Percentiles rank a stretch among this genome's conserved stretches.
phyloP scores from a whole-genome alignment of 1,140 invertebrate genomes.

The Asbolus verrucosus region DNA sequence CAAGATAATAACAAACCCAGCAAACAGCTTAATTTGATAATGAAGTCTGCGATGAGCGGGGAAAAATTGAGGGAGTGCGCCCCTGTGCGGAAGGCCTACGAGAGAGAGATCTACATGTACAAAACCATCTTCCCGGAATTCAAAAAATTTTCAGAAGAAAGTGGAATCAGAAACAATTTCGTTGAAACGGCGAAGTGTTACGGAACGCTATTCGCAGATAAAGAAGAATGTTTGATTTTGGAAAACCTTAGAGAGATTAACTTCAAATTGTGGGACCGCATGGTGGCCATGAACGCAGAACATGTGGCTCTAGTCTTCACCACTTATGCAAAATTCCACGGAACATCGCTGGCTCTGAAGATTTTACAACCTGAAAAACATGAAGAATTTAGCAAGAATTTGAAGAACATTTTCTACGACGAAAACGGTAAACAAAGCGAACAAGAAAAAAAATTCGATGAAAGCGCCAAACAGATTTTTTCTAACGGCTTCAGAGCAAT shows the following conservation, averaged over 20 bases:
- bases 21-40: constrained; percentile 46
- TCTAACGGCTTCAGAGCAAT: constrained; percentile 41
- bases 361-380: constrained; percentile 62
- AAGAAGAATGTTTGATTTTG: constrained; percentile 68
- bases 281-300: constrained; percentile 64
- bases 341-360: constrained; percentile 67
- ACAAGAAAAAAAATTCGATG: constrained; percentile 56
- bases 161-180: constrained; percentile 51
- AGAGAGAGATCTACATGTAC: constrained; percentile 54
- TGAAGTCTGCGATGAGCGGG: constrained; percentile 50
- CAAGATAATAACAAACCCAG: constrained; percentile 30
- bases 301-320: constrained; percentile 66
- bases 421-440: not conserved
- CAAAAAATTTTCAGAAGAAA: constrained; percentile 46
- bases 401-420: constrained; percentile 55
- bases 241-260: constrained; percentile 67
- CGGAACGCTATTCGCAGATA: constrained; percentile 58
- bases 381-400: constrained; percentile 50
- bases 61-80: constrained; percentile 43
- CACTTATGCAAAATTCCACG: constrained; percentile 70
- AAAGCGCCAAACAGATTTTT: constrained; percentile 26
- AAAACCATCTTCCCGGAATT: constrained; percentile 47
- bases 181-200: constrained; percentile 62
- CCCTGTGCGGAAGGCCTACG: constrained; percentile 51
- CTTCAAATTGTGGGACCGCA: constrained; percentile 67